Base-by-base conservation (phyloP, 2,888 invertebrate species). In the Papilio protenor region DNA sequence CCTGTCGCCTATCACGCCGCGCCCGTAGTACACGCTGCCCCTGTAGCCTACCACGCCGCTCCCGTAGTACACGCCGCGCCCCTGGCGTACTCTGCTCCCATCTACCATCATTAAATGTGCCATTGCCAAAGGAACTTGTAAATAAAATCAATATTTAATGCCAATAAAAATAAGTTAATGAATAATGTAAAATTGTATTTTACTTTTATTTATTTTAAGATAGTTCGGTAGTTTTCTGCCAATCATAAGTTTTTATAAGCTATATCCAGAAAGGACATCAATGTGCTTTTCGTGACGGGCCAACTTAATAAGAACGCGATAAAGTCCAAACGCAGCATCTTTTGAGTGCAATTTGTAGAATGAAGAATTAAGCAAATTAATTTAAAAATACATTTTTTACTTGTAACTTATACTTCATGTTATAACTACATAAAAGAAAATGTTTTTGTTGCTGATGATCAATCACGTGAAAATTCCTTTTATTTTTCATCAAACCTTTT, bases 31-130 rank as follows among this genome's bases (percentile, higher is more conserved):
- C 83, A 86, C 73, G 81, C 18, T 1, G 73, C 83, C 80, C 18
- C 76, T 85, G 10, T 81, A 85, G 83, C 90, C 21, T 85, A 87
- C 76, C 76, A 76, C 83, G 87, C 88, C 49, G 84, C 88, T 14
- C 85, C 91, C 12, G 84, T 90, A n/a, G 88, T 88, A 14, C 85
- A 88, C 80, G 86, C 61, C 21, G 61, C 71, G 21, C 73, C 72
- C 12, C 40, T 57, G 8, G 73, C 77, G 6, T 78, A 85, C 79
- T 82, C 96, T 95, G 96, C 96, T 96, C 96, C 96, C 96, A 84
- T 95, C 95, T 84, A 82, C 97, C 93, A 82, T 92, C 91, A 75
- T 95, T 93, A 96, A 74, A 40, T 40, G 8, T 40, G 6, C 40
- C 40, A 40, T 40, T 40, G 40, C 40, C 40, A 40, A 40, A 40